These are phyloP conservation scores for Porites cylindrica DNA, from an alignment of 92 coral and sea anemone genomes.

Conservation along the genomic window DNA sequence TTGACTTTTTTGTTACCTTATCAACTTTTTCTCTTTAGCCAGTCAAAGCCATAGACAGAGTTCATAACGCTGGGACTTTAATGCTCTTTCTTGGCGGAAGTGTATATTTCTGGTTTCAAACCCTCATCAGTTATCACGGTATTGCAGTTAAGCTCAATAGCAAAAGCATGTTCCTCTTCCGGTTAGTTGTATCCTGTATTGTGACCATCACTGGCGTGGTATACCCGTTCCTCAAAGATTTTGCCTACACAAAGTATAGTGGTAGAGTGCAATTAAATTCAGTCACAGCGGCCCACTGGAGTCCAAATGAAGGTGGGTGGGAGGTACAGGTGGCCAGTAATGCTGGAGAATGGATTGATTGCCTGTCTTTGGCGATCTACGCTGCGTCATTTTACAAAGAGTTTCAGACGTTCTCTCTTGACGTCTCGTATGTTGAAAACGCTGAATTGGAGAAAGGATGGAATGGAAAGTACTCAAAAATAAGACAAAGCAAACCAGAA, in stretches of 20 bases:
- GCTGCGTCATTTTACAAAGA: constrained; percentile 75
- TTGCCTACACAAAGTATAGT: not conserved
- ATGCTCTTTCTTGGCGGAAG: constrained; percentile 18
- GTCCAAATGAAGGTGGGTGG: constrained; percentile 83
- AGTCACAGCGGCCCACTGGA: constrained; percentile 59
- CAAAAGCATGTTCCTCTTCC: not conserved
- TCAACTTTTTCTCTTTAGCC: not conserved
- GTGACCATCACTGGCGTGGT: not conserved
- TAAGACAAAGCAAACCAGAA: not conserved
- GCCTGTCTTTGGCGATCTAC: constrained; percentile 66
- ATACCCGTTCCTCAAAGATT: not conserved
- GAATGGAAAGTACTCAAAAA: not conserved
- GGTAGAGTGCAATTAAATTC: not conserved
- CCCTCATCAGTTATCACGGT: constrained; percentile 2
- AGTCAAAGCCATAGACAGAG: not conserved
- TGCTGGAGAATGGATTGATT: constrained; percentile 86
- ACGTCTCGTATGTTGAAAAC: constrained; percentile 51
- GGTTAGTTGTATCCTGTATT: not conserved
- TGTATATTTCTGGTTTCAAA: constrained; percentile 24
- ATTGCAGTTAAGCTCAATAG: not conserved
- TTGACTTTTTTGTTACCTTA: too few species aligned
- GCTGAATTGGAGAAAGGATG: not conserved
- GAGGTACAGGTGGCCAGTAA: constrained; percentile 74
- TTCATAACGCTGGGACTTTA: constrained; percentile 9
- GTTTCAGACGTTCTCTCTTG: constrained; percentile 74